phyloP scores from a whole-genome alignment of 2,888 invertebrate genomes.

The Acleris literana region DNA sequence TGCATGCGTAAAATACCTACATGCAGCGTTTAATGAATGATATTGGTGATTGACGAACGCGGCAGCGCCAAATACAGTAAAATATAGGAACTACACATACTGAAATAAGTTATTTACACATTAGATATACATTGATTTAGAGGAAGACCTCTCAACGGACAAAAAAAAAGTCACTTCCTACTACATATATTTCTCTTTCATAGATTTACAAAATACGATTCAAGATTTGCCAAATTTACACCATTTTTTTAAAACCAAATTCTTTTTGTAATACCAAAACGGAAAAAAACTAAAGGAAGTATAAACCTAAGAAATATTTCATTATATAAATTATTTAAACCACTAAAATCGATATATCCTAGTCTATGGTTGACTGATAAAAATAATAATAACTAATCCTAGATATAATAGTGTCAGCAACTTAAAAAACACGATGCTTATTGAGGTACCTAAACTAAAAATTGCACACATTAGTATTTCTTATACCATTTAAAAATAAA shows the following conservation, averaged over 20 bases:
- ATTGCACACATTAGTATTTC: slow-evolving; percentile 33
- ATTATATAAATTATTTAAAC: slow-evolving; percentile 26
- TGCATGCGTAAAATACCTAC: slow-evolving; percentile 20
- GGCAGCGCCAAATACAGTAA: slow-evolving; percentile 6
- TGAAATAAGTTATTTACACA: slow-evolving; percentile 26
- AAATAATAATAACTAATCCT: slow-evolving; percentile 19
- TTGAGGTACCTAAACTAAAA: slow-evolving; percentile 23
- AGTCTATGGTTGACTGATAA: slow-evolving; percentile 32
- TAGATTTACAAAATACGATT: slow-evolving; percentile 13
- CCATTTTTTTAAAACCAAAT: slow-evolving; percentile 2
- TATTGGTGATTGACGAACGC: slow-evolving; percentile 4
- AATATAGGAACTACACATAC: slow-evolving; percentile 25
- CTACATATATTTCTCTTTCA: slow-evolving; percentile 18
- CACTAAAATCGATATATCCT: slow-evolving; percentile 24
- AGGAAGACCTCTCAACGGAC: slow-evolving; percentile 9
- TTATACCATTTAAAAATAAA: slow-evolving; percentile 10
- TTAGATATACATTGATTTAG: slow-evolving; percentile 21
- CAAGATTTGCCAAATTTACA: slow-evolving; percentile 19
- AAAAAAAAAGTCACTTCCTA: slow-evolving; percentile 2
- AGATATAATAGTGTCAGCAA: slow-evolving; percentile 16
- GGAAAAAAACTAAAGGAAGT: not conserved
- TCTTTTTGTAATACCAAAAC: not conserved
- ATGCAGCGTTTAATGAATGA: slow-evolving; percentile 1
- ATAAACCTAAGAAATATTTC: slow-evolving; percentile 14
- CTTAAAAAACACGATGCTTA: slow-evolving; percentile 20